These are phyloP conservation scores for Gonocerus acuteangulatus DNA, from an alignment of 2,888 invertebrate genomes.

Conservation along the genomic window DNA sequence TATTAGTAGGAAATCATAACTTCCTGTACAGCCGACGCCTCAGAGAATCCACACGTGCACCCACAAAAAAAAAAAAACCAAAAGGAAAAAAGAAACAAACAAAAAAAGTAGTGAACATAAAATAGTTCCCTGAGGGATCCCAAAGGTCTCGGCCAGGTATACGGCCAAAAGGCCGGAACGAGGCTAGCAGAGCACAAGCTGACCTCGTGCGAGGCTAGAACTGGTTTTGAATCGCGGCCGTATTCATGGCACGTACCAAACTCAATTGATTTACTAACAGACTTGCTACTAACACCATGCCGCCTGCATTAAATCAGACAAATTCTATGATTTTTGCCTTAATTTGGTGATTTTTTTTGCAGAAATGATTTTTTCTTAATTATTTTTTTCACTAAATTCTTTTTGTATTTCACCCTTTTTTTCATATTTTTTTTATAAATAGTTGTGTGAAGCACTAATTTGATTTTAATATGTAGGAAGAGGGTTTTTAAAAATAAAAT, in stretches of 20 bases:
- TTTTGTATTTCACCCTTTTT: too few species aligned
- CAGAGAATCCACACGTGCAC: not conserved
- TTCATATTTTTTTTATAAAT: too few species aligned
- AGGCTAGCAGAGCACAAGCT: not conserved
- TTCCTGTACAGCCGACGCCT: not conserved
- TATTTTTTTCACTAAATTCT: too few species aligned
- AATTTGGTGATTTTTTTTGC: too few species aligned
- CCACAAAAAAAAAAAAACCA: not conserved
- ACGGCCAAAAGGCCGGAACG: not conserved
- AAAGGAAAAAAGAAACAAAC: not conserved
- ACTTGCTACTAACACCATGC: too few species aligned
- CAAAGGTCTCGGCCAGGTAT: not conserved
- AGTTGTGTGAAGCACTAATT: too few species aligned
- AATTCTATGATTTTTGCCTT: too few species aligned
- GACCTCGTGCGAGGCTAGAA: not conserved
- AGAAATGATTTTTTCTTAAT: too few species aligned
- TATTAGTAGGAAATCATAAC: too few species aligned
- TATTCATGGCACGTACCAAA: conserved; percentile 18
- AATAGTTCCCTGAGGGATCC: not conserved
- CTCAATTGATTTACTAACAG: not conserved
- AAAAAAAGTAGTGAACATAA: not conserved
- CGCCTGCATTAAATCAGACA: too few species aligned
- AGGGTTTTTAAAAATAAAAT: not conserved
- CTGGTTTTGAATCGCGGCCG: not conserved
- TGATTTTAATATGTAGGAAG: not conserved